These are phyloP conservation scores for Neomonachus schauinslandi DNA, from an alignment of 2,113 vertebrate species.

Conservation along the genomic window DNA sequence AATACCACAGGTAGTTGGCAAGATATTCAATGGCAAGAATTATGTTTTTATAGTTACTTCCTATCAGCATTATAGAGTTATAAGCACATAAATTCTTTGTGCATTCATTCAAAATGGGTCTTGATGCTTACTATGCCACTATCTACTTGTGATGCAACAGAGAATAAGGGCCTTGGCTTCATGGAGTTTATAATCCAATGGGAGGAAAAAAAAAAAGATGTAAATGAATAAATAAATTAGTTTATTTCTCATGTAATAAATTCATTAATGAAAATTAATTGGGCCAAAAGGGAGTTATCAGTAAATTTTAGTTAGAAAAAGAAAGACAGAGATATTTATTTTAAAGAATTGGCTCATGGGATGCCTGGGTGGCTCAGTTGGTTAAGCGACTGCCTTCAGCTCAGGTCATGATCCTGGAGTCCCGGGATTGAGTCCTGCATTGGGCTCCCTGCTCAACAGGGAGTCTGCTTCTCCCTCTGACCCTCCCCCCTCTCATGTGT, in stretches of 20 bases:
- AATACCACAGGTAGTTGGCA: background rate
- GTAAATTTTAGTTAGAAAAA: background rate
- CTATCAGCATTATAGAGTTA: background rate
- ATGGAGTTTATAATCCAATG: background rate
- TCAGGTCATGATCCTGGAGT: no score
- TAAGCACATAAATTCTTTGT: background rate
- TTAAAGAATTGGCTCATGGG: background rate
- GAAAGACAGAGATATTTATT: background rate
- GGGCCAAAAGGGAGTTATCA: background rate
- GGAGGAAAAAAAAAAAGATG: background rate
- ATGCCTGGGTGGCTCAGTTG: no score
- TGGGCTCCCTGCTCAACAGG: no score
- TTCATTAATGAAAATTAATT: constrained; percentile 21
- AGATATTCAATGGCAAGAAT: background rate
- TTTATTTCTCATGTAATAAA: background rate
- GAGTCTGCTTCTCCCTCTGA: no score
- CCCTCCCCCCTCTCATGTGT: no score
- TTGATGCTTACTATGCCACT: background rate
- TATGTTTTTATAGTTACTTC: background rate
- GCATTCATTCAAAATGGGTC: background rate
- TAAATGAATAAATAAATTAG: background rate
- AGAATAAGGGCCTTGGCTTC: background rate
- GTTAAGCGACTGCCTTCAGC: no score
- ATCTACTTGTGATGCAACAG: background rate
- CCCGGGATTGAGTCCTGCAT: no score